Base-by-base conservation (phyloP, 2,888 invertebrate species). In the Perizoma affinitatum region DNA sequence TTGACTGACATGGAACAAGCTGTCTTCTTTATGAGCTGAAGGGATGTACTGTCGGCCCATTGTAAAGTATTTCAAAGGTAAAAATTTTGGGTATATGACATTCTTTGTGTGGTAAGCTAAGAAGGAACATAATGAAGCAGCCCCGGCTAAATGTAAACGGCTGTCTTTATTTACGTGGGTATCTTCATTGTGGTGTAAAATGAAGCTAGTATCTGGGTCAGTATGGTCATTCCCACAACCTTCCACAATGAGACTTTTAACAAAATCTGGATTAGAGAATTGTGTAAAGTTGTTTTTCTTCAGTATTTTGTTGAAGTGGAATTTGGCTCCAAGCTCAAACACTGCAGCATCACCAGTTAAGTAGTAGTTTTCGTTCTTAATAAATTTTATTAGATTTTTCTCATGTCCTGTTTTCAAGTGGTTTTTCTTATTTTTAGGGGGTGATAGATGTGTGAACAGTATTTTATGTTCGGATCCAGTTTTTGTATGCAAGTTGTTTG, bases 211-310 rank as follows among this genome's bases (percentile, higher is more conserved):
- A 41, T 87, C 73, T 0, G 93, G 85, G 70, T 95, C 88, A 4
- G 93, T 88, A 45, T 94, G 94, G 74, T 95, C 90, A 40, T 87
- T 76, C 3, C 95, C 95, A 72, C 95, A 94, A 50, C 96, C 97
- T 87, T 97, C 97, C 5, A 96, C 88, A 4, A 97, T 87, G 2
- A 96, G 86, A 76, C 96, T 96, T 57, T 96, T 94, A 5, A 94
- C 93, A 86, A 97, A 97, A 86, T 97, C 97, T 0, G 96, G 93
- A 81, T 96, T 96, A 0, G 95, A 94, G 72, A 96, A 94, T 74
- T 95, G 94, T 0, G 93, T 79, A 76, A 94, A 96, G n/a, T 93
- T 86, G 8, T 86, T 81, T 0, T 92, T 82, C 33, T 88, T 83
- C 9, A 93, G 73, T 8, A 84, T 70, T 4, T 86, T 78, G 54